phyloP scores from a whole-genome alignment of 1,140 invertebrate species.

The Meteorus sp. region DNA sequence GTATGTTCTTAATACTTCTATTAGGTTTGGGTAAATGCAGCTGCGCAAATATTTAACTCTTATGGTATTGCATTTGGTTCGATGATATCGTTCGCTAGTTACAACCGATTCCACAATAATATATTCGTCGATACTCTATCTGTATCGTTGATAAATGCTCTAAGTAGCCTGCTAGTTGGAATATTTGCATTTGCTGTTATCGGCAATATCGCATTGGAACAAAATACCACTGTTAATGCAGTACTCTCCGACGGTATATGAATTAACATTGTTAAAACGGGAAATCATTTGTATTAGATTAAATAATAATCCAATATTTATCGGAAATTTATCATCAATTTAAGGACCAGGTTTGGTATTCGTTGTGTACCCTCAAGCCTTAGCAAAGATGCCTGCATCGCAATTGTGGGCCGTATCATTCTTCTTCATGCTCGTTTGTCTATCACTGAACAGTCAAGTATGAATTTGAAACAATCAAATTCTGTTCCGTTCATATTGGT shows the following conservation, averaged over 20 bases:
- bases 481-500: conserved; percentile 1
- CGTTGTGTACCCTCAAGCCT: conserved; percentile 86
- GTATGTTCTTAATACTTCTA: no score
- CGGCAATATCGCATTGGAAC: conserved; percentile 82
- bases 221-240: conserved; percentile 73
- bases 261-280: conserved; percentile 21
- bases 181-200: conserved; percentile 87
- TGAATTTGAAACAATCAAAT: conserved; percentile 30
- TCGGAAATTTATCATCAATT: conserved; percentile 45
- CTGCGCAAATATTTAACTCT: conserved; percentile 91
- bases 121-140: conserved; percentile 83
- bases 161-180: conserved; percentile 82
- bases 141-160: conserved; percentile 78
- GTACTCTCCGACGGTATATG: conserved; percentile 85
- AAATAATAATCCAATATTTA: conserved; percentile 9
- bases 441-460: conserved; percentile 91
- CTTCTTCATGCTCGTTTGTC: conserved; percentile 87
- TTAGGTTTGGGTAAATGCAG: conserved; percentile 88
- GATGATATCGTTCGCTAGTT: conserved; percentile 93
- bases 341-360: conserved; percentile 85
- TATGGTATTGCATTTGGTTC: conserved; percentile 90
- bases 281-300: conserved; percentile 3
- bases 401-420: conserved; percentile 86
- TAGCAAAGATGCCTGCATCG: conserved; percentile 84
- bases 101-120: conserved; percentile 90